phyloP scores from a whole-genome alignment of 2,888 invertebrate genomes.

The Spodoptera littoralis region DNA sequence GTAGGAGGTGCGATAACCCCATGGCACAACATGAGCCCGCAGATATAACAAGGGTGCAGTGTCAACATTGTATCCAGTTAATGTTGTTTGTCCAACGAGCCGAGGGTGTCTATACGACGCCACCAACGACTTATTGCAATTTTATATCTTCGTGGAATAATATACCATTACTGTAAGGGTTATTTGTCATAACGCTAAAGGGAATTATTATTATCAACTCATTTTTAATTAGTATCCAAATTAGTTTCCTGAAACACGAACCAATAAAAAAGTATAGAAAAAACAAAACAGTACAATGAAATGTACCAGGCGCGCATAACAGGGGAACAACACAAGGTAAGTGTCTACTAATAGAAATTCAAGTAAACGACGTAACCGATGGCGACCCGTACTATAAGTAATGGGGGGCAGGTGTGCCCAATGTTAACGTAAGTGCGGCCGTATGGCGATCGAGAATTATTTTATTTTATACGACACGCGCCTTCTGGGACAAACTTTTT shows the following conservation, averaged over 20 bases:
- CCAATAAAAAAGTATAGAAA: not conserved
- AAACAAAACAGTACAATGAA: not conserved
- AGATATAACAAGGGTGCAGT: conserved; percentile 3
- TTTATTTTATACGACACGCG: conserved; percentile 52
- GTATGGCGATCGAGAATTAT: conserved; percentile 53
- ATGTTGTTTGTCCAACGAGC: conserved; percentile 10
- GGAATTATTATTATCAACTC: not conserved
- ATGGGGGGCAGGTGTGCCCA: conserved; percentile 53
- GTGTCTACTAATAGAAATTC: conserved; percentile 55
- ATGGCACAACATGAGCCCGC: not conserved
- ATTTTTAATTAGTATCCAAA: no score
- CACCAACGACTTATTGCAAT: not conserved
- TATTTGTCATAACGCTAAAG: no score
- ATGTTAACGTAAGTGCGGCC: conserved; percentile 54
- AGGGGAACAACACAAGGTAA: conserved; percentile 45
- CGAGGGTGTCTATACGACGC: not conserved
- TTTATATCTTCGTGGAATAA: not conserved
- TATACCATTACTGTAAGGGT: not conserved
- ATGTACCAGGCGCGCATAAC: conserved; percentile 25
- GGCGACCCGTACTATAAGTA: conserved; percentile 54
- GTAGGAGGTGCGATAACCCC: not conserved
- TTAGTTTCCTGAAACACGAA: not conserved
- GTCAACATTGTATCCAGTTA: conserved; percentile 4
- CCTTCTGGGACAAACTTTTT: conserved; percentile 42
- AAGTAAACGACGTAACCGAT: conserved; percentile 45